Conservation (phyloP, 2,113 vertebrate species). For the Cacatua alba region DNA sequence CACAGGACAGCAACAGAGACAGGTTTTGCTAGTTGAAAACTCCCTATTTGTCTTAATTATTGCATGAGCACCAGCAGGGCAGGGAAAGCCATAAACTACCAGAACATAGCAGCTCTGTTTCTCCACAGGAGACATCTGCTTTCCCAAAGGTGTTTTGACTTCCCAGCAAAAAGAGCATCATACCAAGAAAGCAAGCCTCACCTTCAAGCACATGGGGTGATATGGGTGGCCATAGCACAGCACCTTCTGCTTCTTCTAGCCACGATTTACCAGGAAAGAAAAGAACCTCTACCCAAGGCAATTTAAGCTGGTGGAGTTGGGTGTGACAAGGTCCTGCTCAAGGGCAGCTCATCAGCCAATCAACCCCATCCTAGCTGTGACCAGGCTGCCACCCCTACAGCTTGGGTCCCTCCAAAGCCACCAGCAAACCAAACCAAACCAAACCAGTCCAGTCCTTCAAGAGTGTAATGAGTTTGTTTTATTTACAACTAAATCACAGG, state of each 20-base stretch:
- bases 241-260: background rate
- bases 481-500: background rate
- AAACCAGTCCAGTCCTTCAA: background rate
- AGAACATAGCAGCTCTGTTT: background rate
- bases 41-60: background rate
- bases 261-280: fast-evolving
- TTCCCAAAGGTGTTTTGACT: background rate
- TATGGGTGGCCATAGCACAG: fast-evolving
- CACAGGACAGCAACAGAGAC: background rate
- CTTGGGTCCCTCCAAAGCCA: background rate
- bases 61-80: background rate
- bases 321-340: background rate
- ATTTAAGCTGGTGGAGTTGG: background rate
- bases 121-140: background rate
- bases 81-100: background rate
- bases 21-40: background rate
- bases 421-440: background rate
- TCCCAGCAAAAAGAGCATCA: background rate
- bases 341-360: background rate
- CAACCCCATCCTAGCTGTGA: background rate
- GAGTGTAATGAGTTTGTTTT: background rate
- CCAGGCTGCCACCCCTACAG: background rate
- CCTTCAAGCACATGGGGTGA: background rate
- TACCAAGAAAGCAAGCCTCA: background rate
- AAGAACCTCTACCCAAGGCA: fast-evolving